Conservation (phyloP, 1,140 invertebrate species). For the Drosophila melanogaster region Release_6_plus_ISO1_MT NT_037436.4:19753001-19753500, state of each 20-base stretch:
- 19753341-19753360: slow-evolving; percentile 95
- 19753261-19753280: slow-evolving; percentile 93
- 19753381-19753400: slow-evolving; percentile 96
- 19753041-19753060: slow-evolving; percentile 83
- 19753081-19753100: slow-evolving; percentile 85
- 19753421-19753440: slow-evolving; percentile 98
- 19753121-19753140: slow-evolving; percentile 90
- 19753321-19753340: slow-evolving; percentile 95
- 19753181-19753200: slow-evolving; percentile 94
- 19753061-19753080: slow-evolving; percentile 83
- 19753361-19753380: slow-evolving; percentile 98
- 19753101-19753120: slow-evolving; percentile 89
- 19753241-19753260: slow-evolving; percentile 96
- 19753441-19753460: slow-evolving; percentile 94
- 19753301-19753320: slow-evolving; percentile 94
- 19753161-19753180: slow-evolving; percentile 90
- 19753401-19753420: slow-evolving; percentile 98
- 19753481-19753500: slow-evolving; percentile 96
- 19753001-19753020: slow-evolving; percentile 81
- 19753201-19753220: slow-evolving; percentile 92
- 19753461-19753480: slow-evolving; percentile 95
- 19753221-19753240: slow-evolving; percentile 94
- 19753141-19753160: slow-evolving; percentile 91
- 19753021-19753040: slow-evolving; percentile 83
- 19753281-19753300: slow-evolving; percentile 92